Base-by-base conservation (phyloP, 2,888 invertebrate genomes). In the Andrena bucephala region DNA sequence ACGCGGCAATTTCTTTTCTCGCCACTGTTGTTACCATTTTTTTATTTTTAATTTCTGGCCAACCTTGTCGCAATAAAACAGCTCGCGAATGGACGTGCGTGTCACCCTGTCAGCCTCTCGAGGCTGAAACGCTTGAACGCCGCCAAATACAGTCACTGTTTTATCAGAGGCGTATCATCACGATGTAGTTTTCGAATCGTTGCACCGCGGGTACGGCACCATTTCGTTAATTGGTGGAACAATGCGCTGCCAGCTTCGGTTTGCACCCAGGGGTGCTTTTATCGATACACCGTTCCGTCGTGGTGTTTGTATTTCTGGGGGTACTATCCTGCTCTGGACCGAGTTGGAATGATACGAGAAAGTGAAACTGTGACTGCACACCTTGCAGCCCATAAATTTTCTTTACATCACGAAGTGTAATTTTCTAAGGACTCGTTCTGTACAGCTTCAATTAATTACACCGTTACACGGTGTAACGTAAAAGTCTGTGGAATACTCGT, bases 21-120 rank as follows among this genome's bases (percentile, higher is more conserved):
- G 69, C 73, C 84, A 70, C 82, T 16, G 16, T 42, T 16, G 16
- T 42, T 42, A 42, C 42, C 87, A 74, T 70, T 79, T 77, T 66
- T 78, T 60, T 60, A n/a, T 42, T 66, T 79, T 77, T 66, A 75
- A 77, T 60, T 42, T 16, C 8, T 27, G n/a, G 68, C 29, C 52
- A 75, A 81, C 77, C 81, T 80, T 78, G 78, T 86, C 73, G 85
- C 87, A 85, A 86, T 86, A 86, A 87, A 86, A 77, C 50, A 77
- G 77, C 77, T 73, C 81, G 85, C 72, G 82, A 82, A 82, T 67
- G 67, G 71, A 24, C 20, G 7, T 50, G 24, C 82, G 42, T 67
- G 65, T 70, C 33, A 54, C 29, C 31, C 60, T 62, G 65, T 73
- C 72, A 54, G 52, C 67, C 74, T 59, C 67, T 74, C 74, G 67